A percentile compares a stretch with the other conserved stretches of the same genome.
Evolutionary conservation across 2,113 vertebrate species (phyloP).

Genomic region (Xenus cinereus): DNA sequence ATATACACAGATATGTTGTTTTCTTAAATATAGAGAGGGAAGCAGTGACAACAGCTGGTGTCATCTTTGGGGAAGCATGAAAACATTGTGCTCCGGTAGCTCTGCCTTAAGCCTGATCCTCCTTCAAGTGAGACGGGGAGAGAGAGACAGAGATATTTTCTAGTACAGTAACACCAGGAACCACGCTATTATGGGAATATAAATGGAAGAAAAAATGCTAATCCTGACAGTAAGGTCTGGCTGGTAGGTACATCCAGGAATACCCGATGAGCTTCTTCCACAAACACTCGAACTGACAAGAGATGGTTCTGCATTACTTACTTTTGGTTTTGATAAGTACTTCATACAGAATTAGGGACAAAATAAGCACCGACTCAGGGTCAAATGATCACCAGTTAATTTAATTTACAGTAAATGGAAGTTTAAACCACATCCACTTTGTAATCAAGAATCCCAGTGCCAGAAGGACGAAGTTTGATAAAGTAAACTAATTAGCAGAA

Average conservation of each 20-base stretch:
- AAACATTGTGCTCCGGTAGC: not conserved
- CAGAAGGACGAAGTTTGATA: not conserved
- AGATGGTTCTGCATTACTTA: not conserved
- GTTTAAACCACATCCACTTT: not conserved
- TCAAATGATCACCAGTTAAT: not conserved
- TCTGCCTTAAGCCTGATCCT: not conserved
- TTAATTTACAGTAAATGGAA: slow-evolving; percentile 8
- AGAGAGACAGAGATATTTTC: not conserved
- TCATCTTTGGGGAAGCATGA: not conserved
- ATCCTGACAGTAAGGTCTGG: not conserved
- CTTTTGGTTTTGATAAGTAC: not conserved
- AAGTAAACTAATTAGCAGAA: slow-evolving; percentile 40
- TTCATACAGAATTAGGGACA: not conserved
- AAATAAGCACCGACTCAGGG: not conserved
- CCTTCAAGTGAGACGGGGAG: not conserved
- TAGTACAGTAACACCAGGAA: not conserved
- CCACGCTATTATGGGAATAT: not conserved
- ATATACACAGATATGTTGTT: not conserved
- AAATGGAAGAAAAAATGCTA: not conserved
- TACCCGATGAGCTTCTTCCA: not conserved
- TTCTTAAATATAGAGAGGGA: not conserved
- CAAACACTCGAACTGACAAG: not conserved
- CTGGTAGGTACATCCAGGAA: not conserved
- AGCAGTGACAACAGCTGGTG: not conserved
- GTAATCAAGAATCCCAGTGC: slow-evolving; percentile 15